phyloP scores from a whole-genome alignment of 2,797 vertebrate genomes.

The Hybognathus amarus region DNA sequence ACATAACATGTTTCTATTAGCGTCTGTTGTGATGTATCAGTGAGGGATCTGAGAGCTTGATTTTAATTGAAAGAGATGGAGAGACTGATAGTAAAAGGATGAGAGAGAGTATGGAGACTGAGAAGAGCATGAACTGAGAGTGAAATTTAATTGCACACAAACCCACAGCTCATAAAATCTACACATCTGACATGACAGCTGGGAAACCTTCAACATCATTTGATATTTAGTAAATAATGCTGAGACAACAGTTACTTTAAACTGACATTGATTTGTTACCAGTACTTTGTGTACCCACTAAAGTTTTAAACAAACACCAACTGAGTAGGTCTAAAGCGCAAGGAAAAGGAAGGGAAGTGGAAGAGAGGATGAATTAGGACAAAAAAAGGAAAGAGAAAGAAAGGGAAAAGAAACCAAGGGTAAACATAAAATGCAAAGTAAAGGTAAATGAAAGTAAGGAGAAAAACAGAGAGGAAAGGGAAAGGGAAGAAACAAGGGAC shows the following conservation, averaged over 20 bases:
- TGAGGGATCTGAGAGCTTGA: neutral
- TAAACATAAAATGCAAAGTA: neutral
- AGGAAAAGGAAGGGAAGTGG: neutral
- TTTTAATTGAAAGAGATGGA: constrained; percentile 20
- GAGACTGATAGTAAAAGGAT: neutral
- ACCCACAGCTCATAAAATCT: neutral
- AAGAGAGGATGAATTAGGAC: neutral
- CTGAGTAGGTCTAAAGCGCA: neutral
- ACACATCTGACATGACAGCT: neutral
- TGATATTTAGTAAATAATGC: constrained; percentile 6
- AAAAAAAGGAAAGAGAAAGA: neutral
- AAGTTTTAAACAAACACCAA: neutral
- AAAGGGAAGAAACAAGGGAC: neutral
- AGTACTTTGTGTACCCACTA: neutral
- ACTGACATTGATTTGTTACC: constrained; percentile 4
- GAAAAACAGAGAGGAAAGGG: neutral
- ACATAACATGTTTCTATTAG: neutral
- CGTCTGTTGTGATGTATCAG: neutral
- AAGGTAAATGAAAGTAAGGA: neutral
- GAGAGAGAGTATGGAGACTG: neutral
- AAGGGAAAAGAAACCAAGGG: neutral
- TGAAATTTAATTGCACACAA: neutral
- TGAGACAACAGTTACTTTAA: constrained; percentile 3
- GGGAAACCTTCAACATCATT: constrained; percentile 5
- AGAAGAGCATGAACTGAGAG: neutral